phyloP scores from a whole-genome alignment of 2,888 invertebrate genomes.

The Trisateles emortualis region DNA sequence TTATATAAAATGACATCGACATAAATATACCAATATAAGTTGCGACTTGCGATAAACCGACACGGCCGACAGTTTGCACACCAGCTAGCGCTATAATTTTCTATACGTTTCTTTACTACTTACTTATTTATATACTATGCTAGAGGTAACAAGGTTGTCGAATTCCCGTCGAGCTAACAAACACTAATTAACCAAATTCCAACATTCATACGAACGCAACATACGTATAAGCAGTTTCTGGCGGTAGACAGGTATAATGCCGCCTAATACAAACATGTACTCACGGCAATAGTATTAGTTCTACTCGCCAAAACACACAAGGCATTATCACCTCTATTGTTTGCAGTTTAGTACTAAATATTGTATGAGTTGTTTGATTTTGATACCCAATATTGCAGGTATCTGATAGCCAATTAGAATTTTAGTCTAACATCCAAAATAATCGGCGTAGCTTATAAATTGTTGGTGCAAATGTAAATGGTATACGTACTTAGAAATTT shows the following conservation, averaged over 20 bases:
- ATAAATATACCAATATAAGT: too few species aligned
- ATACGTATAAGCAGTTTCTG: constrained; percentile 16
- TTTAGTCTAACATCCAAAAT: neutral
- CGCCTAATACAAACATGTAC: constrained; percentile 15
- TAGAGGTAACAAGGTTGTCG: constrained; percentile 19
- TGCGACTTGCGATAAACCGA: too few species aligned
- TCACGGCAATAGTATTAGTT: constrained; percentile 9
- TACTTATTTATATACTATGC: too few species aligned
- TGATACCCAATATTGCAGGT: neutral
- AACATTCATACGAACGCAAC: constrained; percentile 24
- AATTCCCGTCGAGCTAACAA: constrained; percentile 31
- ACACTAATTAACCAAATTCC: constrained; percentile 40
- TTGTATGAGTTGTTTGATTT: neutral
- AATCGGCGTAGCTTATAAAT: neutral
- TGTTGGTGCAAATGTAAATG: too few species aligned
- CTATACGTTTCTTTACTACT: too few species aligned
- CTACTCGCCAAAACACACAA: constrained; percentile 1
- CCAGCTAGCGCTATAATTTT: too few species aligned
- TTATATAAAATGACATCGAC: too few species aligned
- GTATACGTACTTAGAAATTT: too few species aligned
- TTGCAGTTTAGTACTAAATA: neutral
- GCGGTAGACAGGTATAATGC: constrained; percentile 20
- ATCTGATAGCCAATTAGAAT: neutral
- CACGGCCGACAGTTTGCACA: too few species aligned
- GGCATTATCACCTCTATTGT: constrained; percentile 13